These are phyloP conservation scores for Thymelicus lineola DNA, from an alignment of 2,888 invertebrate species.

Conservation along the genomic window DNA sequence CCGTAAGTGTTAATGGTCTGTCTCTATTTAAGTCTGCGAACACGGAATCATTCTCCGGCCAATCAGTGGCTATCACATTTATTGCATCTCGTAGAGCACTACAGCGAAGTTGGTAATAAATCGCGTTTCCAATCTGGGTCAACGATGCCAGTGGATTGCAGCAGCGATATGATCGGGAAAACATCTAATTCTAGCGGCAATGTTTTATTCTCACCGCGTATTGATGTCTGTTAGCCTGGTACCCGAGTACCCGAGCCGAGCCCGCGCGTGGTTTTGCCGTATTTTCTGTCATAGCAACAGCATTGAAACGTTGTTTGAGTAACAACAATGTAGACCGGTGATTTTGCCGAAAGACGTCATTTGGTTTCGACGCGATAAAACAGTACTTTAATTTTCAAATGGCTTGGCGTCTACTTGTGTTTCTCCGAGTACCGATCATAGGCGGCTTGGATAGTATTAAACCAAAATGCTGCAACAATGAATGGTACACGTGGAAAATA, in stretches of 20 bases:
- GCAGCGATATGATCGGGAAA: slow-evolving; percentile 53
- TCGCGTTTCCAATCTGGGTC: slow-evolving; percentile 54
- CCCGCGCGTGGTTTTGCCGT: slow-evolving; percentile 46
- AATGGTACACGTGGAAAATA: too few relatives aligned
- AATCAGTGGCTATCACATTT: slow-evolving; percentile 41
- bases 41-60: slow-evolving; percentile 37
- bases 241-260: slow-evolving; percentile 16
- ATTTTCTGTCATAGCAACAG: slow-evolving; percentile 56
- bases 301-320: slow-evolving; percentile 36
- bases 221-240: slow-evolving; percentile 42
- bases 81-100: slow-evolving; percentile 44
- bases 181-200: slow-evolving; percentile 73
- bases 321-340: slow-evolving; percentile 40
- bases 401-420: background rate
- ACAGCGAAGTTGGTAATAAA: slow-evolving; percentile 54
- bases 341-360: slow-evolving; percentile 27
- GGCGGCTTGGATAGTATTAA: too few relatives aligned
- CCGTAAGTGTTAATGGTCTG: slow-evolving; percentile 23
- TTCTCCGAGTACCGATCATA: background rate
- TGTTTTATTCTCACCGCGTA: slow-evolving; percentile 52
- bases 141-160: slow-evolving; percentile 51
- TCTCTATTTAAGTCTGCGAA: slow-evolving; percentile 25
- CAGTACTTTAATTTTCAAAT: slow-evolving; percentile 4
- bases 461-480: too few relatives aligned
- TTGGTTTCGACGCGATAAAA: slow-evolving; percentile 2